A percentile compares a stretch with the other conserved stretches of the same genome.
Evolutionary conservation across 2,113 vertebrate genomes (phyloP).

Genomic region (Larimichthys crocea): DNA sequence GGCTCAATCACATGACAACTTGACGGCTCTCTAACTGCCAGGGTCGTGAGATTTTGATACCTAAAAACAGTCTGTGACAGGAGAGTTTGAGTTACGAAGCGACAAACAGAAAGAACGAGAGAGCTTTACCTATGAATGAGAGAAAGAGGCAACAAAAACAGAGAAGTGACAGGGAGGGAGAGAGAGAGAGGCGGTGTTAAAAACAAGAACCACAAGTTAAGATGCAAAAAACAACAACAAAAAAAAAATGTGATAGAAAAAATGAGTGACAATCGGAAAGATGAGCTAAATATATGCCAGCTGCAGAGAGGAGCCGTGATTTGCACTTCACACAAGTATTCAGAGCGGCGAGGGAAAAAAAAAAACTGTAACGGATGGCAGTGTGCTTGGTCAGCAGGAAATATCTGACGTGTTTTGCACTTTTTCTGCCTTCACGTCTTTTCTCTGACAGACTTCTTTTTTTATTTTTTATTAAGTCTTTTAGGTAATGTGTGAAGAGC

Average conservation of each 20-base stretch:
- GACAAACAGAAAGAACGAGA: not conserved
- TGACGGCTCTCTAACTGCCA: slow-evolving; percentile 5
- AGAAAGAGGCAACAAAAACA: not conserved
- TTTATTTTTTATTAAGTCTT: slow-evolving; percentile 1
- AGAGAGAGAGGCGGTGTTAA: slow-evolving; percentile 5
- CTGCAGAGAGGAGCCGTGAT: slow-evolving; percentile 34
- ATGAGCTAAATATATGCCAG: slow-evolving; percentile 61
- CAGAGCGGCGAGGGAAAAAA: slow-evolving; percentile 8
- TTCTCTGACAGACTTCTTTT: slow-evolving; percentile 26
- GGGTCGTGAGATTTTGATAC: not conserved
- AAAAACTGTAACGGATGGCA: slow-evolving; percentile 24
- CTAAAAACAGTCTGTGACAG: slow-evolving; percentile 17
- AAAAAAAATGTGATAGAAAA: slow-evolving; percentile 28
- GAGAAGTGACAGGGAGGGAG: slow-evolving; percentile 12
- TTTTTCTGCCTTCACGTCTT: slow-evolving; percentile 47
- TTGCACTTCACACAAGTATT: slow-evolving; percentile 48
- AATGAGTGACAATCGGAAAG: slow-evolving; percentile 34
- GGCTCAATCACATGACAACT: not conserved
- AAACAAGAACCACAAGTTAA: slow-evolving; percentile 30
- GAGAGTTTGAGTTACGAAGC: slow-evolving; percentile 3
- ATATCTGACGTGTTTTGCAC: slow-evolving; percentile 51
- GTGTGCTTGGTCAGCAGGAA: slow-evolving; percentile 66
- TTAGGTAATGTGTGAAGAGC: slow-evolving; percentile 9
- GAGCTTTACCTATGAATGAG: not conserved
- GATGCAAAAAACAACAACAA: slow-evolving; percentile 18